Evolutionary conservation across 2,797 vertebrate genomes (phyloP).

Genomic region (Benthosema pterotum): DNA sequence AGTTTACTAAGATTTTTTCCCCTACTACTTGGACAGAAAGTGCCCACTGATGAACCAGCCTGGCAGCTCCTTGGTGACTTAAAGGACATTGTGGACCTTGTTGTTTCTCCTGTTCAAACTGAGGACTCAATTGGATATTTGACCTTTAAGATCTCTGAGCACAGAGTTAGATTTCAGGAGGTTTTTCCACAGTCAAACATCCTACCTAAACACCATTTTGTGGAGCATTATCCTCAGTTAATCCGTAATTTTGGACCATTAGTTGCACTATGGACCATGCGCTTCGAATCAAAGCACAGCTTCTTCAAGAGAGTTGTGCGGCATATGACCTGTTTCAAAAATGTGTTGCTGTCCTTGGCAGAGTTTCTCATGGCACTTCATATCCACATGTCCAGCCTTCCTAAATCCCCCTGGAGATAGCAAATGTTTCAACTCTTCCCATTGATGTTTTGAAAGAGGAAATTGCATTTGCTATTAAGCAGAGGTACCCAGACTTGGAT

Average conservation of each 20-base stretch:
- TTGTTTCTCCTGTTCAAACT: constrained; percentile 11
- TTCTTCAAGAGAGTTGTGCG: constrained; percentile 10
- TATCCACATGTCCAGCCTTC: background rate
- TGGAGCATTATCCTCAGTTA: too few species aligned
- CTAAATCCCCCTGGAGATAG: constrained; percentile 10
- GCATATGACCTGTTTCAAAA: background rate
- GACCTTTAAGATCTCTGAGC: constrained; percentile 11
- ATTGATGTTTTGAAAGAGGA: too few species aligned
- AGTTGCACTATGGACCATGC: constrained; percentile 1
- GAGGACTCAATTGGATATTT: constrained; percentile 11
- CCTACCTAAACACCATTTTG: constrained; percentile 20
- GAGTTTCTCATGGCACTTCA: constrained; percentile 5
- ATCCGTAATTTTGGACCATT: constrained; percentile 19
- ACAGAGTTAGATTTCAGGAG: constrained; percentile 21
- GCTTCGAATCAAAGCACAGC: constrained; percentile 22
- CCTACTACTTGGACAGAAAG: constrained; percentile 6
- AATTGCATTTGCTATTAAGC: constrained; percentile 5
- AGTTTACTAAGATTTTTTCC: constrained; percentile 16
- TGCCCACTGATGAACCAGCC: constrained; percentile 15
- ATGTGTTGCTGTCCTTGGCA: constrained; percentile 5
- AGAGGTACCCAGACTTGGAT: constrained; percentile 15
- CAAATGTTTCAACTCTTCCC: constrained; percentile 22
- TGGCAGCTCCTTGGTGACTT: constrained; percentile 8
- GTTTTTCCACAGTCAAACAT: constrained; percentile 19
- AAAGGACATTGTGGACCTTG: constrained; percentile 18